Evolutionary conservation across 2,888 invertebrate species (phyloP), one percentile per base, ranked within the genome.

Genomic region (Ashinkailepas kermadecensis): DNA sequence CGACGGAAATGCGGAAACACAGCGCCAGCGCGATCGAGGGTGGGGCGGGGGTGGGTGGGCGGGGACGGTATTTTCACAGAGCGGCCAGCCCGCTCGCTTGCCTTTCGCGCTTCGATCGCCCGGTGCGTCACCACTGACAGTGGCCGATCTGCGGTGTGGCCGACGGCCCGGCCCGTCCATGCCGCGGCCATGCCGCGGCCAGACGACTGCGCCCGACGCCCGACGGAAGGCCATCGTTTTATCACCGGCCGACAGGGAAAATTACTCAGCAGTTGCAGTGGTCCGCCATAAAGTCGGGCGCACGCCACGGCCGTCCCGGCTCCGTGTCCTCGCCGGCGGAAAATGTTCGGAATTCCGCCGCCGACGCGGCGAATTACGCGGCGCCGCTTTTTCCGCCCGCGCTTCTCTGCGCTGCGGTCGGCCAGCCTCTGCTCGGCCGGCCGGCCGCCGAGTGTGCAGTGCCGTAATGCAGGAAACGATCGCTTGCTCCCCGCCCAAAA

Each of bases 161-260:
- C 39, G 39, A 39, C 39, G 39, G 39, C 39, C 2, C 39, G 39
- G 39, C 39, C 39, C 39, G 39, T 39, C 39, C 39, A 39, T 4
- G 39, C 39, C 39, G 39, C 39, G 39, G 39, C 39, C 39, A 39
- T 4, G 39, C 39, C 39, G 39, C 39, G 39, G 39, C 39, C 39
- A 39, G 39, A 39, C 39, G 39, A 39, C 39, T 39, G 39, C 39
- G 39, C 39, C 39, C 39, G 39, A 39, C 39, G 39, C 39, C 39
- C 39, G 39, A 39, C 39, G 39, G 39, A 39, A 39, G 39, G 39
- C 39, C 39, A 39, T 9, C 21, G 59, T 65, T 54, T 65, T 80
- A 25, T 25, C 58, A 15, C 59, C 59, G 64, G 25, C 62, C 78
- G 80, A 82, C 82, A 82, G 70, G 70, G 67, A 67, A 67, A 67